Conservation (phyloP, 2,888 invertebrate genomes). For the Diachrysia chrysitis region DNA sequence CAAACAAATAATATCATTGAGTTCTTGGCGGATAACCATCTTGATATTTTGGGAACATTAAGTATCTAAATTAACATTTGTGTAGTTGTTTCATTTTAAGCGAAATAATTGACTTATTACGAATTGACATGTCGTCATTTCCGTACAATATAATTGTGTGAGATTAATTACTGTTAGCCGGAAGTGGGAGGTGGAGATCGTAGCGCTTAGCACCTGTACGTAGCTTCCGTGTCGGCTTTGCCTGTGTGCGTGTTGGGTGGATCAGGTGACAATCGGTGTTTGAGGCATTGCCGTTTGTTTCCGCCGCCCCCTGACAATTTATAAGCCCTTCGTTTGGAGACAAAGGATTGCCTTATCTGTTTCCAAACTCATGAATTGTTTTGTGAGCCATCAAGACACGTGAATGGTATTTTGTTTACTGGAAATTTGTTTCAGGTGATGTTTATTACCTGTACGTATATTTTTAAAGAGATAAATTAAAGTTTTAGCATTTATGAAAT, state of each 20-base stretch:
- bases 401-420: conserved; percentile 57
- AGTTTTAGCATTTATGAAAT: background rate
- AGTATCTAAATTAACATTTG: too few species aligned
- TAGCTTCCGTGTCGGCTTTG: conserved; percentile 38
- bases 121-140: conserved; percentile 5
- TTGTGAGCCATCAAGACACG: conserved; percentile 55
- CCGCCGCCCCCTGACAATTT: conserved; percentile 63
- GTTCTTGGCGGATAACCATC: background rate
- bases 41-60: background rate
- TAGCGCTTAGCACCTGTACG: conserved; percentile 5
- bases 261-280: conserved; percentile 66
- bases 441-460: conserved; percentile 33
- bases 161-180: conserved; percentile 45
- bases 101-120: background rate
- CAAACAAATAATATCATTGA: background rate
- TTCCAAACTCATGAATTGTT: conserved; percentile 64
- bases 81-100: too few species aligned
- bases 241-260: conserved; percentile 49
- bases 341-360: conserved; percentile 62
- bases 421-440: conserved; percentile 37
- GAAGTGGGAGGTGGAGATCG: conserved; percentile 13
- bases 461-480: too few species aligned
- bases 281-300: conserved; percentile 60
- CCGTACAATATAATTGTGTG: conserved; percentile 26
- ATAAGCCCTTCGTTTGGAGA: conserved; percentile 64